Base-by-base conservation (phyloP, 2,888 invertebrate genomes). In the Aspidiotus rigidus region DNA sequence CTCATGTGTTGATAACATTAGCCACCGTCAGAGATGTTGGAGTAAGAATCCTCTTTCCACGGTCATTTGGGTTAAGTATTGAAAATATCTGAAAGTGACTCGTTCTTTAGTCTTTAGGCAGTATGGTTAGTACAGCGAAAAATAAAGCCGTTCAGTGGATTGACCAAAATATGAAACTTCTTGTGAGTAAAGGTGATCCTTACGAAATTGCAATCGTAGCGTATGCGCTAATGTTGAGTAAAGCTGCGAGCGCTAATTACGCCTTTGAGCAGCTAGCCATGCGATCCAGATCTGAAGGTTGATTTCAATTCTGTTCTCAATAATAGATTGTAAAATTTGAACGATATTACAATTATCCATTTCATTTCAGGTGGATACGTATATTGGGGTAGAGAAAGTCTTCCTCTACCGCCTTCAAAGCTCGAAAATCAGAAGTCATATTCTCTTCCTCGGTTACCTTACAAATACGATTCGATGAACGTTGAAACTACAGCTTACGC, bases 401-500 rank as follows among this genome's bases (percentile, higher is more conserved):
- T 93, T 1, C 92, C 93, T 0, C 84, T 84, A 71, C 90, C 92
- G 0, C 91, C 92, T 0, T 86, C 85, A 73, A 93, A 93, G 79
- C 82, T 88, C 75, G 93, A 93, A 80, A 93, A 93, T 80, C 93
- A 93, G 77, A 90, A 91, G 77, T 92, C 92, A 8, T 95, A 93
- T 83, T 81, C 90, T 0, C 79, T 93, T 71, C 93, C 96, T 0
- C 85, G 96, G 0, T 80, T 93, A 71, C 92, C 93, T 0, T 92
- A 93, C 78, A 86, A 85, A 74, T 91, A 87, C 77, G 97, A 97
- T 80, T 86, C 92, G 0, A 87, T 90, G 76, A 96, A 95, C 77
- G 88, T 96, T 60, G 94, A 94, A 76, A 86, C 95, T 0, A 97
- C 96, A 0, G 89, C 95, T 0, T 96, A 94, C 77, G 96, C 91